These are phyloP conservation scores for Hemibagrus wyckioides DNA, from an alignment of 2,113 vertebrate species.

Conservation along the genomic window DNA sequence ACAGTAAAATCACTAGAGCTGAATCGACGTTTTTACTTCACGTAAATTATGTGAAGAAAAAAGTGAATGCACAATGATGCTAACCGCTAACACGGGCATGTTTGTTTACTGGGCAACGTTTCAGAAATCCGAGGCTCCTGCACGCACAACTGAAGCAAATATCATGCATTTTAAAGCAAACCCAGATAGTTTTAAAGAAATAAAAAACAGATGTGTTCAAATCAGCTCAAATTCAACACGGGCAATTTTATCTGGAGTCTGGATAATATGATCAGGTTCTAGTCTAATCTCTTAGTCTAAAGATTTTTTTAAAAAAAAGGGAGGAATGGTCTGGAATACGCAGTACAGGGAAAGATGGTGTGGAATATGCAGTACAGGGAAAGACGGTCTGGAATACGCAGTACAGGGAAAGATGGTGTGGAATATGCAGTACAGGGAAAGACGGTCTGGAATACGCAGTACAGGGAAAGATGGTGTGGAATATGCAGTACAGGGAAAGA, in stretches of 20 bases:
- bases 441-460: too few relatives aligned
- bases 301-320: too few relatives aligned
- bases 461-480: too few relatives aligned
- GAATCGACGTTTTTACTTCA: neutral
- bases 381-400: too few relatives aligned
- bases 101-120: neutral
- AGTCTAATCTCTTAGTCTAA: neutral
- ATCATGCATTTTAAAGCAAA: neutral
- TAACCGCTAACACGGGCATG: neutral
- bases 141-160: neutral
- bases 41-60: neutral
- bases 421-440: too few relatives aligned
- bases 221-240: neutral
- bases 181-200: neutral
- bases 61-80: neutral
- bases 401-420: too few relatives aligned
- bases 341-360: too few relatives aligned
- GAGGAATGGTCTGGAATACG: too few relatives aligned
- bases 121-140: neutral
- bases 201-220: neutral
- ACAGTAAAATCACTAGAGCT: neutral
- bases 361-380: too few relatives aligned
- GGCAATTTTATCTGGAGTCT: neutral
- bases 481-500: too few relatives aligned
- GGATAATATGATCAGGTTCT: neutral